Conservation (phyloP, 2,888 invertebrate genomes). For the Liposcelis brunnea region DNA sequence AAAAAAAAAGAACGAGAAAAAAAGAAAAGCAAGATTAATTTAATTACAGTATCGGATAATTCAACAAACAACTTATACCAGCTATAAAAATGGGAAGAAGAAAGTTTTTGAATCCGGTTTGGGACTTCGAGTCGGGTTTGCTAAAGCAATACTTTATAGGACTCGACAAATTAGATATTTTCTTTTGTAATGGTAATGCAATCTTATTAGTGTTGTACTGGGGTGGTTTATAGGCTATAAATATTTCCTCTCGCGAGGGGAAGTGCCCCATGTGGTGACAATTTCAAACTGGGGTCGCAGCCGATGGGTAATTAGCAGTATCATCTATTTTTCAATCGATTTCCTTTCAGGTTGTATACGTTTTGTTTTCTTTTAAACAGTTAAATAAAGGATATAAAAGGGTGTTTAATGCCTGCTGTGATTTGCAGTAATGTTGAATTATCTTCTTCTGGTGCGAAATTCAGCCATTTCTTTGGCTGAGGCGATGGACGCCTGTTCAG, state of each 20-base stretch:
- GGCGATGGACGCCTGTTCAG: too few relatives aligned
- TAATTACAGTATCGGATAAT: conserved; percentile 8
- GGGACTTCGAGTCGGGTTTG: background rate
- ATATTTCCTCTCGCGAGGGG: background rate
- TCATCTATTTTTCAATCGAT: conserved; percentile 13
- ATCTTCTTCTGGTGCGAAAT: too few relatives aligned
- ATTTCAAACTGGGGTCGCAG: background rate
- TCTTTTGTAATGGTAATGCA: conserved; percentile 8
- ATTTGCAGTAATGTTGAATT: too few relatives aligned
- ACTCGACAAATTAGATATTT: background rate
- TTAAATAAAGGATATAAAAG: too few relatives aligned
- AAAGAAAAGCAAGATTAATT: conserved; percentile 2
- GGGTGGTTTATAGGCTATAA: background rate
- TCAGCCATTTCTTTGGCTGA: too few relatives aligned
- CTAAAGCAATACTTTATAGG: background rate
- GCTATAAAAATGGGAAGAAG: conserved; percentile 1
- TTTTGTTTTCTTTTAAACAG: too few relatives aligned
- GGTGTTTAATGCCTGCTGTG: too few relatives aligned
- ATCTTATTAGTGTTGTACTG: conserved; percentile 5
- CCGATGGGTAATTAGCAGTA: conserved; percentile 5
- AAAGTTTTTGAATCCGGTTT: background rate
- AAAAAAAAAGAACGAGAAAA: background rate
- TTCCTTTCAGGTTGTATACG: conserved; percentile 1
- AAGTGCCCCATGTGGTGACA: conserved; percentile 1
- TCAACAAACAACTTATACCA: conserved; percentile 1